Conservation (phyloP, 2,797 vertebrate genomes). For the Amazona ochrocephala region DNA sequence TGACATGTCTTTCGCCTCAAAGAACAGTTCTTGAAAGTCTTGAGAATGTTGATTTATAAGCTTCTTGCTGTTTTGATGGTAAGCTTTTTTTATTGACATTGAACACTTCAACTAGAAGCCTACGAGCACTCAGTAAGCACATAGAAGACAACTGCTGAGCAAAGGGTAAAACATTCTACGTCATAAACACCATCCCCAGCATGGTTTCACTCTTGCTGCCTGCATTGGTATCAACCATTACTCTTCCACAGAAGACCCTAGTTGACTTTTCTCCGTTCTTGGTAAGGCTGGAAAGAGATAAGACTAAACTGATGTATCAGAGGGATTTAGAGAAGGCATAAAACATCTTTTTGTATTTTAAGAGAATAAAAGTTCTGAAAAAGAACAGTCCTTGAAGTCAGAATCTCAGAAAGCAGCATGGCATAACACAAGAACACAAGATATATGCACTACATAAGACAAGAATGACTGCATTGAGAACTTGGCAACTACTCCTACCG, state of each 20-base stretch:
- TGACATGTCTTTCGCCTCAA: neutral
- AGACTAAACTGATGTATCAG: neutral
- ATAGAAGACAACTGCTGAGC: neutral
- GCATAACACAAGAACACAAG: neutral
- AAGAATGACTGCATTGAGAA: neutral
- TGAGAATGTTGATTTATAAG: neutral
- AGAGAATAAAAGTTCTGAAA: neutral
- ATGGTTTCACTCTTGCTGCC: neutral
- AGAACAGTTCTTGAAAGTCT: neutral
- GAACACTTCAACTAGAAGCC: neutral
- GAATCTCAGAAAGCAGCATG: neutral
- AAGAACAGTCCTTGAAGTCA: neutral
- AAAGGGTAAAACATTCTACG: neutral
- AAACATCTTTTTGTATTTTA: neutral
- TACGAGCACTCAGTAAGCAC: neutral
- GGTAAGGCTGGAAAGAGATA: neutral
- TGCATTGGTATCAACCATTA: neutral
- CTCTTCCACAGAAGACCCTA: neutral
- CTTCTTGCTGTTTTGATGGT: neutral
- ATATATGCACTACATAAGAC: fast-evolving
- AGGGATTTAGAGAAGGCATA: neutral
- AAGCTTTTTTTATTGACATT: neutral
- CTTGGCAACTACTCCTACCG: neutral
- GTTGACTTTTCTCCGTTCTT: neutral
- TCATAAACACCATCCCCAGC: neutral